phyloP scores from a whole-genome alignment of 2,113 vertebrate genomes.

The Ascaphus truei region DNA sequence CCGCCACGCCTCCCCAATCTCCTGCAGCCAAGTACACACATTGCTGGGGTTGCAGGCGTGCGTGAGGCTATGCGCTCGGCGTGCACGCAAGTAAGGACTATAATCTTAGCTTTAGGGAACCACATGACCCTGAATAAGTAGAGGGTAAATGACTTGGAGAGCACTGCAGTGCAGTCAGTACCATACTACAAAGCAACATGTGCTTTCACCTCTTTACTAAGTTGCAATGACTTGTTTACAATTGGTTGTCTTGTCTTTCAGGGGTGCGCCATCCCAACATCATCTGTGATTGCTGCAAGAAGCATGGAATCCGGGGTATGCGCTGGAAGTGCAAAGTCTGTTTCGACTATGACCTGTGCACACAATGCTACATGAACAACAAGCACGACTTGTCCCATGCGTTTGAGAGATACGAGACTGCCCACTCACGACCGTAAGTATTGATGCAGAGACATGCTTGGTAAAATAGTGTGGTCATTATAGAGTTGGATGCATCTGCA shows the following conservation, averaged over 20 bases:
- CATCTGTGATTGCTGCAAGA: constrained; percentile 97
- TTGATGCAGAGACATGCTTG: too few species aligned
- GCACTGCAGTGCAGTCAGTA: background rate
- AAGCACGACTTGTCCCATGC: constrained; percentile 85
- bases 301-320: constrained; percentile 94
- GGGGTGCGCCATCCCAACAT: constrained; percentile 97
- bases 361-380: constrained; percentile 96
- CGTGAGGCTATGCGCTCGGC: too few species aligned
- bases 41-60: too few species aligned
- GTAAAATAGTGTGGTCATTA: too few species aligned
- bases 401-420: constrained; percentile 93
- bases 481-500: too few species aligned
- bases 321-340: constrained; percentile 96
- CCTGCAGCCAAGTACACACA: too few species aligned
- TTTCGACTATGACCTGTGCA: constrained; percentile 95
- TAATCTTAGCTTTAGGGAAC: too few species aligned
- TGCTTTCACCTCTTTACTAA: too few species aligned
- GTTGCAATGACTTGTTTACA: background rate
- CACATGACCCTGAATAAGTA: background rate
- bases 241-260: constrained; percentile 42
- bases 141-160: background rate
- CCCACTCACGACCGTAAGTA: constrained; percentile 94
- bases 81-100: too few species aligned
- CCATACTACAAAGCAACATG: too few species aligned
- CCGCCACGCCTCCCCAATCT: too few species aligned